A percentile compares a stretch with the other conserved stretches of the same genome.
Conservation (phyloP, 1,140 invertebrate species). For the Drosophila lacertosa region DNA sequence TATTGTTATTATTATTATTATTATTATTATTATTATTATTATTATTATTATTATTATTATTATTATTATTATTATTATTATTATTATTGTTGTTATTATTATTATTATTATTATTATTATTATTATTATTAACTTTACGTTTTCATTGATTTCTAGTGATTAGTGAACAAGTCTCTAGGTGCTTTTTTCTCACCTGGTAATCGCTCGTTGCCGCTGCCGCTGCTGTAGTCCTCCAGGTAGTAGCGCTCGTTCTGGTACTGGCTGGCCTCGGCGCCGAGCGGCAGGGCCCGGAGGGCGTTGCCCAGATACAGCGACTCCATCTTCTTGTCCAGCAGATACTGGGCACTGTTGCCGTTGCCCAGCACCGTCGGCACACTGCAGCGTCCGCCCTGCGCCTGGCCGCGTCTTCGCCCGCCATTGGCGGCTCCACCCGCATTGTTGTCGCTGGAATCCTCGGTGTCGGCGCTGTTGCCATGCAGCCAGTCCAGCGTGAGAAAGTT, state of each 20-base stretch:
- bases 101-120: too few relatives aligned
- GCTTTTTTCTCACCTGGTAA: conserved; percentile 63
- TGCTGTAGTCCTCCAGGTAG: conserved; percentile 80
- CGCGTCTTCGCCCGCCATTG: conserved; percentile 39
- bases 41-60: too few relatives aligned
- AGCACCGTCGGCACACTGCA: conserved; percentile 77
- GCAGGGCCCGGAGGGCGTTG: conserved; percentile 70
- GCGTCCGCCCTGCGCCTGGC: conserved; percentile 60
- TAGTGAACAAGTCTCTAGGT: too few relatives aligned
- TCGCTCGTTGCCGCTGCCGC: conserved; percentile 72
- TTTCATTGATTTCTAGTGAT: too few relatives aligned
- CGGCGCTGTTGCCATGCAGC: conserved; percentile 73
- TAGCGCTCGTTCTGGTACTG: conserved; percentile 82
- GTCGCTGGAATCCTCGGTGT: conserved; percentile 78
- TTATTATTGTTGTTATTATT: too few relatives aligned
- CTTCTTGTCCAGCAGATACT: conserved; percentile 82
- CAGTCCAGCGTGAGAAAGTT: conserved; percentile 77
- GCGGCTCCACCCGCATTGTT: conserved; percentile 50
- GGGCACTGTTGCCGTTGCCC: conserved; percentile 54
- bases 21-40: too few relatives aligned
- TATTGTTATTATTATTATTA: too few relatives aligned
- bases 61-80: too few relatives aligned
- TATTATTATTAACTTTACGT: too few relatives aligned
- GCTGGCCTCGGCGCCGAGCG: conserved; percentile 74
- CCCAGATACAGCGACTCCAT: conserved; percentile 81